Percentiles rank a stretch among this genome's conserved stretches.
phyloP scores from a whole-genome alignment of 2,888 invertebrate genomes.

The Vandiemenella viatica region DNA sequence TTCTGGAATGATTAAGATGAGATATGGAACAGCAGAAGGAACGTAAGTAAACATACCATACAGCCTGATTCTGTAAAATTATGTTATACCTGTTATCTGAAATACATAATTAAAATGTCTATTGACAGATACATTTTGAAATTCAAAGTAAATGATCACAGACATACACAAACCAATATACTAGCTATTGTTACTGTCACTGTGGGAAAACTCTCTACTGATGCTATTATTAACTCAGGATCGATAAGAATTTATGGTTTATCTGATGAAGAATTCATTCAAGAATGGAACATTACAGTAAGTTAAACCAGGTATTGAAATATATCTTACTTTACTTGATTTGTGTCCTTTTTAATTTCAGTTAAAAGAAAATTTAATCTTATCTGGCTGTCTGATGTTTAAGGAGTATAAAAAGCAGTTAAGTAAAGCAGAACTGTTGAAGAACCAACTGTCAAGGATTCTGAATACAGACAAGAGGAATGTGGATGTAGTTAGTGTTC shows the following conservation, averaged over 20 bases:
- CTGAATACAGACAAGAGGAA: no score
- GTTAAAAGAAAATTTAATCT: no score
- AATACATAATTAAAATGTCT: no score
- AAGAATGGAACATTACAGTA: conserved; percentile 29
- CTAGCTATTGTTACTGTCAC: conserved; percentile 36
- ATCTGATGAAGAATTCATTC: conserved; percentile 37
- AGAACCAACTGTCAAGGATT: conserved; percentile 32
- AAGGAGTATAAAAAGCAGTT: conserved; percentile 22
- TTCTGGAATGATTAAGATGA: conserved; percentile 38
- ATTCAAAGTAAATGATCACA: conserved; percentile 33
- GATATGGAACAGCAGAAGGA: conserved; percentile 34
- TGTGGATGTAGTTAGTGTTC: conserved; percentile 41
- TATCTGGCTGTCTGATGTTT: no score
- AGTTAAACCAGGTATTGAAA: no score
- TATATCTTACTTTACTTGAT: no score
- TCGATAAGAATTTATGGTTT: conserved; percentile 35
- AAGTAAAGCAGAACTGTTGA: conserved; percentile 30
- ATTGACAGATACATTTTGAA: conserved; percentile 25
- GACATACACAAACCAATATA: conserved; percentile 33
- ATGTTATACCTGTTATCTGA: no score
- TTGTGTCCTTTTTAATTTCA: no score
- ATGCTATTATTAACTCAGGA: conserved; percentile 38
- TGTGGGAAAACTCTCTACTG: conserved; percentile 36
- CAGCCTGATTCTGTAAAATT: no score
- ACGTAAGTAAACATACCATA: no score